Base-by-base conservation (phyloP, 2,797 vertebrate species). In the Poecilia velifera region DNA sequence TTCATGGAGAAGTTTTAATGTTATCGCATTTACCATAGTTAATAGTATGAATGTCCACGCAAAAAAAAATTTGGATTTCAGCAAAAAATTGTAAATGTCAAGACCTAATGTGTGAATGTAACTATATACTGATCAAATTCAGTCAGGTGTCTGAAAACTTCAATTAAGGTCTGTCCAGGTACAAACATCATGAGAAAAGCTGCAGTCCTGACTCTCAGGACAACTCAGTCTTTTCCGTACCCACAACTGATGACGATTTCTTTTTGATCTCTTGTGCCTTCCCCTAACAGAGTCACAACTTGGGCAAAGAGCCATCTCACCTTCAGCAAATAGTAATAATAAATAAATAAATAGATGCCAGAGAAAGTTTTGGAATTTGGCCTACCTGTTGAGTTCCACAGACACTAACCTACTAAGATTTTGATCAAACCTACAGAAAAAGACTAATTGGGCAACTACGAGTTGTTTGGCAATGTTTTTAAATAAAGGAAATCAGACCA, bases 271-370 rank as follows among this genome's bases (percentile, higher is more conserved):
- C 20, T 43, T 22, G 1, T 43, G 66, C 20, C 39, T 70, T 41
- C 41, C 25, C 68, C 12, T 14, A 4, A 71, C 68, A 45, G 4
- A n/a, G 25, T 18, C 12, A 45, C 41, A 45, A 28, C 43, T n/a
- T 71, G 43, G 43, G 68, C 68, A 71, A 45, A n/a, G 22, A 71
- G 68, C 68, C 68, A 71, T 16, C 41, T 71, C 39, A 71, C 68
- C 41, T n/a, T 45, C 14, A 28, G 22, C 3, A 46, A 45, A 46
- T 46, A 45, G n/a, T 28, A 72, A 4, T 34, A 34, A 39, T 41
- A 41, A 28, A 12, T 70, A 28, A 28, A 70, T 6, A 6, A 13
- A 43, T 43, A 43, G 39, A 20, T 14, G 62, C 3, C 34, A 20
- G 12, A 64, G 34, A 41, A 41, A 12, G 22, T 45, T 45, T 71